phyloP scores from a whole-genome alignment of 2,888 invertebrate genomes.

The Scaptomyza cyrtandrae region DNA sequence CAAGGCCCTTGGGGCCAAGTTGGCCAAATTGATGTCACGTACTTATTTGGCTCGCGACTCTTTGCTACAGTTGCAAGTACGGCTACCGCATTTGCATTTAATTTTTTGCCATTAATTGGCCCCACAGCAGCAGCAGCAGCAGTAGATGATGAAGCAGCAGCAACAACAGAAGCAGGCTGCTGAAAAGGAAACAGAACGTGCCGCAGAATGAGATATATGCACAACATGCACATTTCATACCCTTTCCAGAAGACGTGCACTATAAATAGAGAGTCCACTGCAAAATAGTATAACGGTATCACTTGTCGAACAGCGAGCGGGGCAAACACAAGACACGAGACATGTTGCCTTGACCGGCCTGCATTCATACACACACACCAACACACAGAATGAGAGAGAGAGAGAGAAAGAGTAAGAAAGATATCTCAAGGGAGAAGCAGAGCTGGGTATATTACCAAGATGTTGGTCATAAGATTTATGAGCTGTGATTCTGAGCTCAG shows the following conservation, averaged over 20 bases:
- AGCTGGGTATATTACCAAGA: conserved; percentile 17
- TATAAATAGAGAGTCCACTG: conserved; percentile 57
- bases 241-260: conserved; percentile 32
- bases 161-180: neutral
- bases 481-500: conserved; percentile 40
- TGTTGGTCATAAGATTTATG: conserved; percentile 49
- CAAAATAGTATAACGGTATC: conserved; percentile 13
- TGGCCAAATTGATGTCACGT: conserved; percentile 58
- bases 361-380: conserved; percentile 27
- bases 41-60: conserved; percentile 35
- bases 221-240: conserved; percentile 25
- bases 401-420: neutral
- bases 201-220: conserved; percentile 34
- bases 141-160: neutral
- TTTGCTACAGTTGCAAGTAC: conserved; percentile 31
- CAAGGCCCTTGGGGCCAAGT: conserved; percentile 42
- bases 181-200: conserved; percentile 27
- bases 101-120: conserved; percentile 58
- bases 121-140: conserved; percentile 47
- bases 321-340: conserved; percentile 10
- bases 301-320: conserved; percentile 40
- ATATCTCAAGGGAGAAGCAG: neutral
- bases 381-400: neutral
- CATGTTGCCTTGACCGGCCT: conserved; percentile 68
- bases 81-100: conserved; percentile 42